Evolutionary conservation across 2,888 invertebrate genomes (phyloP).

Genomic region (Hetaerina titia): DNA sequence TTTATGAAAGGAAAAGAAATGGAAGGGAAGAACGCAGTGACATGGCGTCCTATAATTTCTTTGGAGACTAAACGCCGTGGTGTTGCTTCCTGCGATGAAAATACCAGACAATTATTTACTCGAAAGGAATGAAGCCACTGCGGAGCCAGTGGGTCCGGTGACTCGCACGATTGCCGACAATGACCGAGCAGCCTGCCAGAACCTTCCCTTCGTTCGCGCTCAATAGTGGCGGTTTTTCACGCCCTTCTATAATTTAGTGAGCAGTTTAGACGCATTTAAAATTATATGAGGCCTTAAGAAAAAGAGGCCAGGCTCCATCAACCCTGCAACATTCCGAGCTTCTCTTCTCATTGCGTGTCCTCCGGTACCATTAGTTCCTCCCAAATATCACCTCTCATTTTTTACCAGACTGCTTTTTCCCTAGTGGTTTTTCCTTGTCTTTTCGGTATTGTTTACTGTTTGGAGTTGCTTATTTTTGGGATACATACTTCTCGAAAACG

Average conservation of each 20-base stretch:
- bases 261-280: neutral
- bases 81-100: neutral
- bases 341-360: neutral
- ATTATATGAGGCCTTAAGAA: neutral
- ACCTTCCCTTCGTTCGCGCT: neutral
- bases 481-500: no score
- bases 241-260: neutral
- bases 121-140: slow-evolving; percentile 10
- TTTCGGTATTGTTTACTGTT: no score
- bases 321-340: neutral
- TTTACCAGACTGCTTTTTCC: neutral
- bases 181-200: slow-evolving; percentile 17
- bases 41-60: neutral
- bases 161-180: slow-evolving; percentile 15
- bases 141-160: neutral
- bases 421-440: no score
- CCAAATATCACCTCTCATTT: neutral
- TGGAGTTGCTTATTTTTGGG: no score
- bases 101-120: slow-evolving; percentile 1
- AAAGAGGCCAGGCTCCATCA: neutral
- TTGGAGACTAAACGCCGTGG: neutral
- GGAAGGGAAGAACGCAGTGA: neutral
- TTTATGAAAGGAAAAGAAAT: neutral
- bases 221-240: slow-evolving; percentile 8
- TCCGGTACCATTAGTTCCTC: neutral